Conservation (phyloP, 2,888 invertebrate genomes). For the Trichacis sp. region DNA sequence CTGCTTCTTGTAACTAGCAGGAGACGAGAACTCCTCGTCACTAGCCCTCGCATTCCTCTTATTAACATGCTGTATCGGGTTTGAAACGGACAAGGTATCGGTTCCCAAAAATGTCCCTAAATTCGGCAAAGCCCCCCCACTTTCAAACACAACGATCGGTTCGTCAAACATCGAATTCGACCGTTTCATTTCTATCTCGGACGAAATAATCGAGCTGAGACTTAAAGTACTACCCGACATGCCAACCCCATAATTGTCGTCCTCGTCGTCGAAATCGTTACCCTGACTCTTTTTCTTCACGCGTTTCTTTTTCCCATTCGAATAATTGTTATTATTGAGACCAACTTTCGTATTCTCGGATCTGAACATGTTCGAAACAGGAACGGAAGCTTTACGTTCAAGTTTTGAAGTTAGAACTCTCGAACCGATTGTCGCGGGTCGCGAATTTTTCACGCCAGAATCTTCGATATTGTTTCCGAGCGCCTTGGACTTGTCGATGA, state of each 20-base stretch:
- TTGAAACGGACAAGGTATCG: slow-evolving; percentile 64
- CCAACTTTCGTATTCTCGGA: background rate
- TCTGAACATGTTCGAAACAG: slow-evolving; percentile 14
- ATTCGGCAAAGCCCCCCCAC: slow-evolving; percentile 72
- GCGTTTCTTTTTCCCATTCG: background rate
- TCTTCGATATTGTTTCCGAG: slow-evolving; percentile 47
- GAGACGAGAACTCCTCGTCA: slow-evolving; percentile 61
- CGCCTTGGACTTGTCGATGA: slow-evolving; percentile 60
- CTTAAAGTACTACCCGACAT: slow-evolving; percentile 57
- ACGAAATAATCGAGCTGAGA: slow-evolving; percentile 58
- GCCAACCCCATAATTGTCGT: slow-evolving; percentile 44
- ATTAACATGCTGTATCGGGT: slow-evolving; percentile 46
- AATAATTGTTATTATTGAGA: slow-evolving; percentile 1
- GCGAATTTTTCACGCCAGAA: slow-evolving; percentile 34
- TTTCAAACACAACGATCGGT: slow-evolving; percentile 78
- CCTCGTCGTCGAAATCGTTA: slow-evolving; percentile 39
- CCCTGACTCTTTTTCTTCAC: slow-evolving; percentile 14
- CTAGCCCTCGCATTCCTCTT: slow-evolving; percentile 48
- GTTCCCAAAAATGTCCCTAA: slow-evolving; percentile 67
- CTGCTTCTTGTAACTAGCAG: slow-evolving; percentile 59
- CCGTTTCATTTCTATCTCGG: slow-evolving; percentile 59
- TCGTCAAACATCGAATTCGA: slow-evolving; percentile 72
- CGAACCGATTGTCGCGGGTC: slow-evolving; percentile 47
- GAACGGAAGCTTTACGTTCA: slow-evolving; percentile 47
- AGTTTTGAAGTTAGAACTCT: slow-evolving; percentile 49